Conservation (phyloP, 2,113 vertebrate genomes). For the Corythornis vintsioides region DNA sequence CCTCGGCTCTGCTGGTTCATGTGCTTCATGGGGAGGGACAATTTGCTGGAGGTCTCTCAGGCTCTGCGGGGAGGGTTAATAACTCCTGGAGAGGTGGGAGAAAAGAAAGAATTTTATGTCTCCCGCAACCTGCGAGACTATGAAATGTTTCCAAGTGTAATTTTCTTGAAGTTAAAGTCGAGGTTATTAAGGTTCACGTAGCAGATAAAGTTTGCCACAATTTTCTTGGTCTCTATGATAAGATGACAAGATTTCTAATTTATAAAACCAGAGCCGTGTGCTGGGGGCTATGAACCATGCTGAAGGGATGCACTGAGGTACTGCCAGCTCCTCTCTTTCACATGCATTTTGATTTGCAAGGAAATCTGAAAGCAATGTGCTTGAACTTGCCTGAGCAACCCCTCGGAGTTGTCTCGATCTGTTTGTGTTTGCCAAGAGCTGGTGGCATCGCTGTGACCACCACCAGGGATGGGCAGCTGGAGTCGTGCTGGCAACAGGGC, state of each 20-base stretch:
- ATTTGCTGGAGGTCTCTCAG: slow-evolving; percentile 47
- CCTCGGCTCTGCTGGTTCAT: neutral
- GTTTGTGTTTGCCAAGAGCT: neutral
- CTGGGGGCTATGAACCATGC: slow-evolving; percentile 71
- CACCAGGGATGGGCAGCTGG: neutral
- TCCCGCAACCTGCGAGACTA: slow-evolving; percentile 56
- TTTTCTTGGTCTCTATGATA: slow-evolving; percentile 72
- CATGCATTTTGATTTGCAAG: slow-evolving; percentile 46
- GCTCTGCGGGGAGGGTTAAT: slow-evolving; percentile 72
- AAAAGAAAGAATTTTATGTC: slow-evolving; percentile 63
- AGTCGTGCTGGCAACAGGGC: rapidly evolving
- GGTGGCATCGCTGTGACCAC: neutral
- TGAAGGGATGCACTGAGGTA: slow-evolving; percentile 42
- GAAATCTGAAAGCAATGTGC: slow-evolving; percentile 25
- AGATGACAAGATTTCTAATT: slow-evolving; percentile 79
- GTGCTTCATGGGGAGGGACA: slow-evolving; percentile 37
- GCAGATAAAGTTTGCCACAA: slow-evolving; percentile 77
- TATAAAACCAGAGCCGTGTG: slow-evolving; percentile 67
- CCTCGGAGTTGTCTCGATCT: neutral
- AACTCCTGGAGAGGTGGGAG: slow-evolving; percentile 62
- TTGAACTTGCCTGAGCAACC: slow-evolving; percentile 20
- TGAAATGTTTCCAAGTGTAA: slow-evolving; percentile 75
- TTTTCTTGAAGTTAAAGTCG: slow-evolving; percentile 80
- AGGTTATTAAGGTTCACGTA: slow-evolving; percentile 79
- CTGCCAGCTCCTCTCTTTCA: slow-evolving; percentile 21